phyloP scores from a whole-genome alignment of 2,113 vertebrate species.

The Hippocampus zosterae region DNA sequence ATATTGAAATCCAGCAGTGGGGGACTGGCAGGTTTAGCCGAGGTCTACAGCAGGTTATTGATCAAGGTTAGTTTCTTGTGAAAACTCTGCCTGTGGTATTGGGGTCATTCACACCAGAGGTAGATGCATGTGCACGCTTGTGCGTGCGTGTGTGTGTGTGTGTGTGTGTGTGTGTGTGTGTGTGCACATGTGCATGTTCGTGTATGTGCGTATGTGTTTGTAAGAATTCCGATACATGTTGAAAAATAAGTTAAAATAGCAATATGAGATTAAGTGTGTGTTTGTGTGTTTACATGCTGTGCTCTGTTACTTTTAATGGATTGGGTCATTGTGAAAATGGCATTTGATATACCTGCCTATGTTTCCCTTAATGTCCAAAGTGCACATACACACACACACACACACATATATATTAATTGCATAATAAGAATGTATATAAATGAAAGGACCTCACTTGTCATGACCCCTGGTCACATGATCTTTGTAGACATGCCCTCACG shows the following conservation, averaged over 20 bases:
- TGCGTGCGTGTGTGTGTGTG: neutral
- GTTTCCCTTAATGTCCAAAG: too few relatives aligned
- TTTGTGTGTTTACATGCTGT: neutral
- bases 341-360: too few relatives aligned
- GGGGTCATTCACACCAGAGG: conserved; percentile 50
- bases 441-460: too few relatives aligned
- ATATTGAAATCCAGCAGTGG: conserved; percentile 75
- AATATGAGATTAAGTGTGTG: neutral
- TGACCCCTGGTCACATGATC: too few relatives aligned
- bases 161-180: too few relatives aligned
- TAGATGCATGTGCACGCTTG: conserved; percentile 30
- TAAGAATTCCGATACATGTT: neutral
- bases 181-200: too few relatives aligned
- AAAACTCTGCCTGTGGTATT: conserved; percentile 64
- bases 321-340: too few relatives aligned
- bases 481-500: too few relatives aligned
- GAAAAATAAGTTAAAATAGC: neutral
- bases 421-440: too few relatives aligned
- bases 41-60: conserved; percentile 75
- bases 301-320: too few relatives aligned
- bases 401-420: too few relatives aligned
- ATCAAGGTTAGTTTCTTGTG: conserved; percentile 76
- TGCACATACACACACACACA: too few relatives aligned
- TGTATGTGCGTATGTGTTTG: neutral
- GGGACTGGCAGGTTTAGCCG: conserved; percentile 64